Evolutionary conservation across 2,113 vertebrate genomes (phyloP).

Genomic region (Lota lota): DNA sequence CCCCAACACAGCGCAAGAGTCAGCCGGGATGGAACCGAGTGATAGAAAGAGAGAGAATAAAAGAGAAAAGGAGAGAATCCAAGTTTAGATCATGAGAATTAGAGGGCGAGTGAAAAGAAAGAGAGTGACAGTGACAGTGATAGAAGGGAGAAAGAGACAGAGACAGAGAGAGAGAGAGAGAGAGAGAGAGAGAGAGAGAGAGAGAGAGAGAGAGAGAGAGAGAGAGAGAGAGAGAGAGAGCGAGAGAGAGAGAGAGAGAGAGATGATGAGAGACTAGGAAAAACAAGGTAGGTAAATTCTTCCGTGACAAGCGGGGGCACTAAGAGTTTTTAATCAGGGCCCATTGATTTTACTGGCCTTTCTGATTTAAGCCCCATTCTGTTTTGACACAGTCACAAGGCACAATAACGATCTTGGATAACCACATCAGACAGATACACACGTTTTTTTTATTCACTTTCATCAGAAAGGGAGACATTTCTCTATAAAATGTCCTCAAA

Average conservation of each 20-base stretch:
- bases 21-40: neutral
- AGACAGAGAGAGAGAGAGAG: neutral
- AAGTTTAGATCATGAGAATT: too few species aligned
- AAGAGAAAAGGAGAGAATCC: neutral
- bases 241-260: too few species aligned
- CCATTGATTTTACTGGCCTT: neutral
- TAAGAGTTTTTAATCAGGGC: neutral
- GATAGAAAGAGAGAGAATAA: constrained; percentile 8
- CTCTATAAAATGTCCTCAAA: too few species aligned
- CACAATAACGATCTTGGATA: too few species aligned
- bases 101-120: constrained; percentile 3
- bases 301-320: too few species aligned
- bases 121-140: neutral
- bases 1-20: constrained; percentile 27
- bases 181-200: neutral
- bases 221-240: too few species aligned
- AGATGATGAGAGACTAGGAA: too few species aligned
- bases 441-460: too few species aligned
- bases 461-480: too few species aligned
- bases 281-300: too few species aligned
- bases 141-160: neutral
- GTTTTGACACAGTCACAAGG: neutral
- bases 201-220: too few species aligned
- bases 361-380: neutral
- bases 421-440: too few species aligned